A percentile compares a stretch with the other conserved stretches of the same genome.
These are phyloP conservation scores for Eubasilissa regina DNA, from an alignment of 1,140 invertebrate genomes.

Conservation along the genomic window DNA sequence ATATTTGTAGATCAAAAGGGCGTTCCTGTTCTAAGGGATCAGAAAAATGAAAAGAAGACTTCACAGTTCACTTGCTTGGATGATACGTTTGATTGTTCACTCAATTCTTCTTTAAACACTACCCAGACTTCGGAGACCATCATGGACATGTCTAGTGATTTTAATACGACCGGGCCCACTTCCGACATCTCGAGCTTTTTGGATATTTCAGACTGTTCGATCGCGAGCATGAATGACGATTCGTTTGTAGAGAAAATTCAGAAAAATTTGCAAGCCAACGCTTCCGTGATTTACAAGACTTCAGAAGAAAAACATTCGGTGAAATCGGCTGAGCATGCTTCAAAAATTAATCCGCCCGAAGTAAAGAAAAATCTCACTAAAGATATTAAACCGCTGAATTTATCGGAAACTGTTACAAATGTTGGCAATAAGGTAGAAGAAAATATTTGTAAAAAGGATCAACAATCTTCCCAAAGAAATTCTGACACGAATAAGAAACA, in stretches of 20 bases:
- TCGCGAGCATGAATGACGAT: constrained; percentile 31
- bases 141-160: constrained; percentile 45
- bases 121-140: constrained; percentile 52
- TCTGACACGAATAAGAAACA: constrained; percentile 11
- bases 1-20: constrained; percentile 43
- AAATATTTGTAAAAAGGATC: constrained; percentile 18
- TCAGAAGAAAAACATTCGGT: not conserved
- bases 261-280: constrained; percentile 24
- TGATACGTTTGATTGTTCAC: constrained; percentile 26
- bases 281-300: not conserved
- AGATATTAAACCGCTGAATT: not conserved
- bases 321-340: not conserved
- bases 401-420: constrained; percentile 1
- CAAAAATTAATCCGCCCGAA: not conserved
- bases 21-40: constrained; percentile 16
- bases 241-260: constrained; percentile 19
- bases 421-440: not conserved
- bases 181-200: constrained; percentile 37
- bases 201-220: constrained; percentile 36
- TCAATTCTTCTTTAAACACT: constrained; percentile 45
- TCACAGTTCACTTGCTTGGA: constrained; percentile 18
- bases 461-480: constrained; percentile 35
- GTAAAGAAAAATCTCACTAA: not conserved
- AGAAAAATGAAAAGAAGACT: constrained; percentile 16
- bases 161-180: constrained; percentile 36